Evolutionary conservation across 1,140 invertebrate genomes (phyloP).

Genomic region (Caenorhabditis inopinata): DNA sequence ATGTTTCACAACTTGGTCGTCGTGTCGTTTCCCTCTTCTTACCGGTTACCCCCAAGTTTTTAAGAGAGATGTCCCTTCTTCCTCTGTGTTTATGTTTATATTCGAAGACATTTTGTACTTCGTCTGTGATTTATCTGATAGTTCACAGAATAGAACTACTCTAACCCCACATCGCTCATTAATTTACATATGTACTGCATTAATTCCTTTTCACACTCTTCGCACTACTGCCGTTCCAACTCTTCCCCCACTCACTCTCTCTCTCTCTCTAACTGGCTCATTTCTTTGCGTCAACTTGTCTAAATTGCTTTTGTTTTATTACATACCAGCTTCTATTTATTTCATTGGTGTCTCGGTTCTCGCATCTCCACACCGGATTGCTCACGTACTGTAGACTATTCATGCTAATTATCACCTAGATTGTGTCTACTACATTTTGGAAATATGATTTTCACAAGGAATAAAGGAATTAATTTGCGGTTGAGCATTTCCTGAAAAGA

Average conservation of each 20-base stretch:
- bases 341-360: not conserved
- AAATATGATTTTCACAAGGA: not conserved
- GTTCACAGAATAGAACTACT: not conserved
- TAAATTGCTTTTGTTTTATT: not conserved
- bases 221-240: not conserved
- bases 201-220: not conserved
- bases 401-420: no score
- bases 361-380: not conserved
- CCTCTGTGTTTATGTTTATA: not conserved
- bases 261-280: not conserved
- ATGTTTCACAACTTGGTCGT: slow-evolving; percentile 1
- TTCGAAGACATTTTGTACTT: not conserved
- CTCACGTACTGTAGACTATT: not conserved
- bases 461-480: not conserved
- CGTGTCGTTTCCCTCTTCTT: slow-evolving; percentile 17
- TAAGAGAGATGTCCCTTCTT: not conserved
- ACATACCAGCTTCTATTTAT: slow-evolving; percentile 23
- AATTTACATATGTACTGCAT: not conserved
- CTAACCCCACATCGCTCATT: not conserved
- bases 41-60: slow-evolving; percentile 4
- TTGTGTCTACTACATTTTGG: not conserved
- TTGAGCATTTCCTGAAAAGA: no score
- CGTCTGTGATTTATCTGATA: not conserved
- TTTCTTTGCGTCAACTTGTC: not conserved
- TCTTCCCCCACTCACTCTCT: not conserved